Evolutionary conservation across 1,140 invertebrate species (phyloP), one percentile per base, ranked within the genome.

Genomic region (Drosophila ficusphila): DNA sequence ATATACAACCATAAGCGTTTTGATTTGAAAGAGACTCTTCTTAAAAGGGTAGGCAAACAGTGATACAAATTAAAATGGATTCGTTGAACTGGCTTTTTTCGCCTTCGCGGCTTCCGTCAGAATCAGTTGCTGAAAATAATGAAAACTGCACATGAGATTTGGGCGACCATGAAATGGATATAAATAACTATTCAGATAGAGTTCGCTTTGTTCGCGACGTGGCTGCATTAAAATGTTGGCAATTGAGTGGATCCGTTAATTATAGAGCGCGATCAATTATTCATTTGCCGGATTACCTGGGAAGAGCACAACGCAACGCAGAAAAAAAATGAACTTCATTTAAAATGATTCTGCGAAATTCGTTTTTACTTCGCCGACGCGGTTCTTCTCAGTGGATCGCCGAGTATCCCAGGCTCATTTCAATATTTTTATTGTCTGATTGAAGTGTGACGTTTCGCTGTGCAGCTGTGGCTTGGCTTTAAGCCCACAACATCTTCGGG

Each of bases 341-440:
- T 85, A 86, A 85, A 85, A 69, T 86, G 79, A 86, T 85, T 85
- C 79, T 85, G 79, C 79, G 79, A 85, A 85, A 81, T 86, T 81
- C 72, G 53, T 79, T 65, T 74, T 74, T 64, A 74, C 70, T 79
- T 76, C 29, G 56, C 76, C 64, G 58, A 41, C 47, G 25, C 14
- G 6, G 8, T 9, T 1, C 5, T 9, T n/a, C 27, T 57, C 62
- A 12, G 39, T 47, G 51, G 19, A 36, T 42, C 9, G 49, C 31
- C 23, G 34, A 11, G 11, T n/a, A 18, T 39, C 11, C 33, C 41
- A 23, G 16, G 64, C 81, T 86, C 72, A 86, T 85, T 86, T 86
- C 62, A 86, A 85, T 85, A 85, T 85, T 86, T 69, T 85, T 85
- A 86, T 85, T 86, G 81, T 86, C 72, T 85, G 79, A 85, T 85